Evolutionary conservation across 2,113 vertebrate genomes (phyloP).

Genomic region (Dissostichus mawsoni): DNA sequence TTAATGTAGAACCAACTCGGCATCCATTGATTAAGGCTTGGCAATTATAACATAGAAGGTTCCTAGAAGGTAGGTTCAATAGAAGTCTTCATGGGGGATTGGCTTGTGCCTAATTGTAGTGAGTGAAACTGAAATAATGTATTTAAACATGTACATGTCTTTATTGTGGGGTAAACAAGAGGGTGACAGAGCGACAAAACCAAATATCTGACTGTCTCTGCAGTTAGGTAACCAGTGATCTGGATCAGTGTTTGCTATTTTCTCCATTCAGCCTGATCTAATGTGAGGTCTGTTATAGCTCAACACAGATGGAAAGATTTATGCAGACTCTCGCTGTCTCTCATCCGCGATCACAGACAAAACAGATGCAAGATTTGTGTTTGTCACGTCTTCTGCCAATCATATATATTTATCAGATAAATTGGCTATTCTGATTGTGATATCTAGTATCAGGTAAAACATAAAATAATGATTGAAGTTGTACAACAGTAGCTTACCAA

Average conservation of each 20-base stretch:
- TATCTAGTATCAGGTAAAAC: conserved; percentile 2
- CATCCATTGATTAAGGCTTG: neutral
- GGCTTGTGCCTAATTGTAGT: neutral
- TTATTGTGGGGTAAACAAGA: neutral
- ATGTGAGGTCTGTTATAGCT: conserved; percentile 49
- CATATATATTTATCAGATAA: neutral
- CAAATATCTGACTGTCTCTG: neutral
- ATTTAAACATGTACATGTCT: neutral
- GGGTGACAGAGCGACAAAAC: neutral
- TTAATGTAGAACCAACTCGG: neutral
- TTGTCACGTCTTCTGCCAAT: neutral
- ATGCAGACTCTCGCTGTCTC: conserved; percentile 9
- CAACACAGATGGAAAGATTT: conserved; percentile 65
- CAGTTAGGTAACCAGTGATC: conserved; percentile 5
- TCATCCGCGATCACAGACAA: conserved; percentile 11
- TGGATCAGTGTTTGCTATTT: conserved; percentile 46
- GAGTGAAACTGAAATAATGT: neutral
- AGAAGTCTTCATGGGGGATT: neutral
- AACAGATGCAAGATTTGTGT: conserved; percentile 21
- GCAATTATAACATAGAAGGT: neutral
- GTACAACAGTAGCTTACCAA: neutral
- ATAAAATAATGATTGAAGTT: neutral
- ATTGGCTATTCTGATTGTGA: neutral
- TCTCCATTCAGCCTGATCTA: conserved; percentile 43
- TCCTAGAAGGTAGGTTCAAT: neutral